Conservation (phyloP, 1,140 invertebrate species). For the Orius laevigatus region DNA sequence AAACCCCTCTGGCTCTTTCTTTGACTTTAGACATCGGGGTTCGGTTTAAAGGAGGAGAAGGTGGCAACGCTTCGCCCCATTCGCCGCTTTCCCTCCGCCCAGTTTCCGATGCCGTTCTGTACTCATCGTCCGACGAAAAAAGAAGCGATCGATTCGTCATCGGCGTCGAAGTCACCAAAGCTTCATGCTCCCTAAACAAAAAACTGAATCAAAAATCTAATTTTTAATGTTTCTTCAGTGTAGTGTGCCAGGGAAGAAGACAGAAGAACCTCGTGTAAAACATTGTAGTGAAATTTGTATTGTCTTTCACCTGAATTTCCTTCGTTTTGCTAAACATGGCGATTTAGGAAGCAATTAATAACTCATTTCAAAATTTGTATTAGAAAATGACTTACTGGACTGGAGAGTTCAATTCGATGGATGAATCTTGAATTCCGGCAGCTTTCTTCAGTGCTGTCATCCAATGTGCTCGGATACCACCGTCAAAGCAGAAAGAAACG, state of each 20-base stretch:
- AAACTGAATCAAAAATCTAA: not conserved
- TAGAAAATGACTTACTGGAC: slow-evolving; percentile 14
- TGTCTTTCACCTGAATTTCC: no score
- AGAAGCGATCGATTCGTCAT: slow-evolving; percentile 24
- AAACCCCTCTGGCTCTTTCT: slow-evolving; percentile 37
- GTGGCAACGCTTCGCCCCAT: slow-evolving; percentile 38
- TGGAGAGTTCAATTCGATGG: slow-evolving; percentile 21
- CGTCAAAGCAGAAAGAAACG: slow-evolving; percentile 78
- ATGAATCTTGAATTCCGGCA: slow-evolving; percentile 39
- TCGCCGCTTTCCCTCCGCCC: slow-evolving; percentile 31
- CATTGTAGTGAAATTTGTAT: no score
- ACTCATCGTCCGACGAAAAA: slow-evolving; percentile 71
- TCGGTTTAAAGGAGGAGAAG: slow-evolving; percentile 52
- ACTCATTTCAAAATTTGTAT: no score
- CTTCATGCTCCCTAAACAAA: slow-evolving; percentile 13
- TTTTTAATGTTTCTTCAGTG: no score
- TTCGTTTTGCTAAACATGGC: no score
- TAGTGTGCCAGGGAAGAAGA: no score
- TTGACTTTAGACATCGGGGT: slow-evolving; percentile 60
- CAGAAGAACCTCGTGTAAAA: no score
- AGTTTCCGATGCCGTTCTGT: slow-evolving; percentile 59
- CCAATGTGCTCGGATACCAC: slow-evolving; percentile 83
- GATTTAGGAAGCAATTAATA: no score
- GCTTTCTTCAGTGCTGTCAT: slow-evolving; percentile 69
- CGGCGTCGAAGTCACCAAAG: slow-evolving; percentile 12